Evolutionary conservation across 2,888 invertebrate genomes (phyloP), one percentile per base, ranked within the genome.

Genomic region (Scaptomyza parva): DNA sequence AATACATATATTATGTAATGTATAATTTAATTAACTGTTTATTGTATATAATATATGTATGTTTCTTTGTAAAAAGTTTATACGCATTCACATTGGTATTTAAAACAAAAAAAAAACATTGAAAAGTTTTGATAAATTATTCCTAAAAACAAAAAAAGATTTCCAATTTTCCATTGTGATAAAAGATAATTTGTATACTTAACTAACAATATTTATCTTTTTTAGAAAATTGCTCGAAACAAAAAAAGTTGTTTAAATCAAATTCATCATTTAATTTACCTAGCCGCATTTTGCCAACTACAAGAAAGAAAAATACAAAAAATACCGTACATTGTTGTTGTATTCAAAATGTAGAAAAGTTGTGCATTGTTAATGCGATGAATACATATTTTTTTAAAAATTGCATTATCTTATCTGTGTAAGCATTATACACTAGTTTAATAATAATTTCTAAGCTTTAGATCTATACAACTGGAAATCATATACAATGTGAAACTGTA

Each of bases 221-320:
- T 45, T 44, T 30, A 72, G 78, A 64, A 79, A 78, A 73, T 70
- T 74, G 76, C 64, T 76, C 69, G 64, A 77, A 62, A 71, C 73
- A 9, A 8, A 66, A 70, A 74, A 12, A 8, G 70, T 74, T 74
- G 60, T 71, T 3, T 2, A 9, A 28, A 64, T 11, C 57, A 78
- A 63, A 58, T 58, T 62, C 66, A 47, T 62, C 66, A 47, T 48
- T 45, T 48, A 45, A 70, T 52, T 64, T 65, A 76, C 68, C 62
- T 72, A 77, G 82, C 86, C 82, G 86, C 86, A 85, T 75, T 84
- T 82, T 84, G 82, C 82, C 82, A 76, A 75, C 77, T 82, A 79
- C 69, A 75, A 75, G 82, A 85, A 57, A 79, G 72, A 75, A 75
- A 85, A 85, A 57, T 69, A 70, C 68, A 74, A 64, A 76, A 66